Evolutionary conservation across 2,797 vertebrate genomes (phyloP), one percentile per base, ranked within the genome.

Genomic region (Dipus sagitta): DNA sequence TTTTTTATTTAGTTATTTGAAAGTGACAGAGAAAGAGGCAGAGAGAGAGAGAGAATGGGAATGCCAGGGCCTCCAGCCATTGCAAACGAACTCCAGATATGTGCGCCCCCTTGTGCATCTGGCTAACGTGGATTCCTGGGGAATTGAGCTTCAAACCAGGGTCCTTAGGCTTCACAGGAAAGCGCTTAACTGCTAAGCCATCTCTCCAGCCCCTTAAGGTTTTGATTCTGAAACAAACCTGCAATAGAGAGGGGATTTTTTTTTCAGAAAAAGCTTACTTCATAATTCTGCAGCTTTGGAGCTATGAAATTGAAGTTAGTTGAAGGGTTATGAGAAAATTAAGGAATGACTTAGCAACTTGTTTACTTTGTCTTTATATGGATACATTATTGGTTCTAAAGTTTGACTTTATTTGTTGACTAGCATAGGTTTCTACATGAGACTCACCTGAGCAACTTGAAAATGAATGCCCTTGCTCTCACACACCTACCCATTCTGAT

Each of bases 211-310:
- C 3, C 38, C 18, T 76, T 79, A 71, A 65, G 78, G 9, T 88
- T 94, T 93, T 91, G 80, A 91, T 92, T 84, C 17, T 67, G 62
- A 93, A 93, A 81, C 47, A 95, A 23, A 71, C 81, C 77, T 87
- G 54, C 47, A 78, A 42, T 90, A 30, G 13, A 47, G 17, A 13
- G 20, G 28, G 38, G 6, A 17, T 1, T 23, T 64, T 58, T 58
- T 47, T 47, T 47, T 10, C 8, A 15, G 81, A 68, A 91, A 60
- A 67, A 32, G 32, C 20, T 64, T n/a, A 77, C 64, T 81, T 68
- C 47, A n/a, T 79, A 13, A 4, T 87, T 78, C 90, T 67, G 8
- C 2, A 62, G 6, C 11, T 96, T 77, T 54, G 83, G 20, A 64
- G 1, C 34, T 75, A 21, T 68, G 24, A 34, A 28, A 12, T 88